Evolutionary conservation across 1,140 invertebrate species (phyloP).

Genomic region (Ladona fulva): DNA sequence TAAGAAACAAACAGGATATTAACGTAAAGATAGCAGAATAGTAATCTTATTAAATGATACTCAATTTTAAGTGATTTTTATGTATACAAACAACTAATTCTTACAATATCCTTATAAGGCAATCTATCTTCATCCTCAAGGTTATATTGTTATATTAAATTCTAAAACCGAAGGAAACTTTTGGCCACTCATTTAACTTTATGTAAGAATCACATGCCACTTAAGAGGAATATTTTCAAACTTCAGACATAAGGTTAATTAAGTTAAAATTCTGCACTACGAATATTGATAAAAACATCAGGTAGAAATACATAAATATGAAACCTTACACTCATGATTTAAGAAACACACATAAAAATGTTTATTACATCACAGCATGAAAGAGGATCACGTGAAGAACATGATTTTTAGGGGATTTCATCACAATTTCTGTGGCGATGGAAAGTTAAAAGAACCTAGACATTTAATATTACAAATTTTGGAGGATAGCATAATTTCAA

Average conservation of each 20-base stretch:
- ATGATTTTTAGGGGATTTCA: not conserved
- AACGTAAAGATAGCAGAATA: not conserved
- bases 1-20: not conserved
- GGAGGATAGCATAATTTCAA: not conserved
- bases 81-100: too few species aligned
- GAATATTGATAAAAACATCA: slow-evolving; percentile 3
- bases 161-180: not conserved
- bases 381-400: not conserved
- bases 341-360: slow-evolving; percentile 10
- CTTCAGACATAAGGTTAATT: slow-evolving; percentile 1
- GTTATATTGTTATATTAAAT: not conserved
- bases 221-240: not conserved
- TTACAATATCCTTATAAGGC: not conserved
- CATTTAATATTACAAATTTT: not conserved
- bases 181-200: not conserved
- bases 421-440: not conserved
- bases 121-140: slow-evolving; percentile 1
- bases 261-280: slow-evolving; percentile 3
- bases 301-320: slow-evolving; percentile 10
- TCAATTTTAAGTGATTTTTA: too few species aligned
- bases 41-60: not conserved
- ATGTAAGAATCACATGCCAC: slow-evolving; percentile 7
- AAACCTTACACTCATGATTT: slow-evolving; percentile 2
- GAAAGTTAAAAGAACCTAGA: not conserved
- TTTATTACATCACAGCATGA: slow-evolving; percentile 6